phyloP scores from a whole-genome alignment of 2,797 vertebrate species.

The Petrocephalus sullivani region DNA sequence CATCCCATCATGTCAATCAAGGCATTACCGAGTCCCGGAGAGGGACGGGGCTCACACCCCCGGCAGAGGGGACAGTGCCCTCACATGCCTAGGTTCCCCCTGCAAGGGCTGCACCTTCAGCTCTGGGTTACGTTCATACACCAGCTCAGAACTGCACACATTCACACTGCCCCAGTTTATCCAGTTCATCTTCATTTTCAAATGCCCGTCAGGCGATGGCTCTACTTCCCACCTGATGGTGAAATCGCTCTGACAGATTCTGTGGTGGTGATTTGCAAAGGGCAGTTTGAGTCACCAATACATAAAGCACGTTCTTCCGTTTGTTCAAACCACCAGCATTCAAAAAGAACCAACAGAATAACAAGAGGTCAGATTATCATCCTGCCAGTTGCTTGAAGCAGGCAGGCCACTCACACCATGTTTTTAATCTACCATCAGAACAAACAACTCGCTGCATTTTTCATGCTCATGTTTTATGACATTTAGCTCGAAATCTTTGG shows the following conservation, averaged over 20 bases:
- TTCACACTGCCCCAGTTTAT: not conserved
- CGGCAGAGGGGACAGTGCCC: not conserved
- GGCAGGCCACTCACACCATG: not conserved
- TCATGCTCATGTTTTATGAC: conserved; percentile 41
- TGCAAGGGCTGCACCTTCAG: not conserved
- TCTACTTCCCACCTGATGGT: not conserved
- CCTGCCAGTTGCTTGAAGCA: not conserved
- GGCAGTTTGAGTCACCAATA: not conserved
- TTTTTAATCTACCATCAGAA: not conserved
- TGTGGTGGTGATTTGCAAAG: not conserved
- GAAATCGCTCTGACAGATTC: not conserved
- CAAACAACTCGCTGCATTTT: conserved; percentile 6
- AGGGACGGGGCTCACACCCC: conserved; percentile 24
- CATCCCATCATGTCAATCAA: conserved; percentile 57
- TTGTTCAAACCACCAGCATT: not conserved
- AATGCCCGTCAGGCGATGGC: not conserved
- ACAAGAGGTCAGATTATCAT: not conserved
- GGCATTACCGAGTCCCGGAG: conserved; percentile 39
- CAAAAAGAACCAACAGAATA: not conserved
- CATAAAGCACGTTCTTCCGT: not conserved
- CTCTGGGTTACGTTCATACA: conserved; percentile 1
- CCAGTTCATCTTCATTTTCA: not conserved
- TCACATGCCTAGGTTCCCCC: conserved; percentile 7
- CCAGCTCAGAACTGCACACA: conserved; percentile 3
- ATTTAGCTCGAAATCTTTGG: conserved; percentile 39